Evolutionary conservation across 2,113 vertebrate species (phyloP), one percentile per base, ranked within the genome.

Genomic region (Carollia perspicillata): DNA sequence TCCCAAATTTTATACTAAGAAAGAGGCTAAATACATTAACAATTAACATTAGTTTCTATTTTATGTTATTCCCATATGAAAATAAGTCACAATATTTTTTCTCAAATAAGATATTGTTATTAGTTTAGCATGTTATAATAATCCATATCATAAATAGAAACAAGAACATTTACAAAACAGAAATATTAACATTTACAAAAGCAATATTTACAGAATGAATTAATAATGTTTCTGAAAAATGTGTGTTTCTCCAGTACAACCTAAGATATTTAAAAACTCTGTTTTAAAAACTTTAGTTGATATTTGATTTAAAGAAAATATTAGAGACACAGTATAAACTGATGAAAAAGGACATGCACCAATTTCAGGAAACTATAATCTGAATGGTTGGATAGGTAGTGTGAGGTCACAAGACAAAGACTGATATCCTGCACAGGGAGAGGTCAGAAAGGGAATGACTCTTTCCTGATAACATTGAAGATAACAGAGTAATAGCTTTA

Each of bases 381-480:
- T 47, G 3, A 93, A 60, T 2, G 10, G 28, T 33, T 26, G 20
- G 8, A 0, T 1, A 9, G 3, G 55, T 13, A 58, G n/a, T 10
- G n/a, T 20, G 4, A 23, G 12, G 9, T 35, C 65, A 60, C 23
- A 28, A 49, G 26, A 42, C 20, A 55, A 51, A 78, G 28, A 2
- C 20, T 30, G 11, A 71, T 16, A 53, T 22, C 23, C 5, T n/a
- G 20, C 8, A 72, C 2, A 3, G 13, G 35, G 20, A 74, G 0
- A 40, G 37, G 1, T 35, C 7, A 42, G n/a, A 60, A 17, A 28
- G 23, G 3, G 74, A 72, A 35, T 1, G 1, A 11, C 3, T 37
- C 26, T 72, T 6, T 22, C 3, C 3, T 0, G 17, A 8, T 17
- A 16, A 6, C 2, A 1, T 0, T 26, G 0, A 69, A 77, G 23